Percentiles rank a stretch among this genome's conserved stretches.
Conservation (phyloP, 2,797 vertebrate genomes). For the Danio aesculapii region DNA sequence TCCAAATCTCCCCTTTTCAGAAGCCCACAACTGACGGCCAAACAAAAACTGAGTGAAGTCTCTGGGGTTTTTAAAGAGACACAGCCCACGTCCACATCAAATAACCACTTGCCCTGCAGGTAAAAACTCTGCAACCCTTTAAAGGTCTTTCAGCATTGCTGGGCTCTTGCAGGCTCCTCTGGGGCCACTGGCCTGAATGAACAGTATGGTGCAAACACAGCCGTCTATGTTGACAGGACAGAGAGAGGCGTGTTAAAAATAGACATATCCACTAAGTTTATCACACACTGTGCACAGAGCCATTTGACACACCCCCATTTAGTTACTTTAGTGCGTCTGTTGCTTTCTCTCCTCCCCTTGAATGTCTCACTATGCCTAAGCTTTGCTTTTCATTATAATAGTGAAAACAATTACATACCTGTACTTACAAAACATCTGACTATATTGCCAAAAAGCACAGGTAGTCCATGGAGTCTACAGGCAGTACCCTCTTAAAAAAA, state of each 20-base stretch:
- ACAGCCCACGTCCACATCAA: slow-evolving; percentile 30
- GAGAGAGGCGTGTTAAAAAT: slow-evolving; percentile 88
- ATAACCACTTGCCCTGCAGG: slow-evolving; percentile 19
- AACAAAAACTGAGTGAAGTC: slow-evolving; percentile 46
- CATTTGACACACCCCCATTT: slow-evolving; percentile 84
- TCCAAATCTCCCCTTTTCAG: slow-evolving; percentile 20
- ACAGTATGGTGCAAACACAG: slow-evolving; percentile 69
- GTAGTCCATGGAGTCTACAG: no score
- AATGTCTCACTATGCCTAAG: slow-evolving; percentile 72
- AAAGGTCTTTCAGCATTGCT: slow-evolving; percentile 17
- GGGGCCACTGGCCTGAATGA: slow-evolving; percentile 52
- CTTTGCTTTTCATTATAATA: slow-evolving; percentile 7
- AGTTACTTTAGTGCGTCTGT: slow-evolving; percentile 64
- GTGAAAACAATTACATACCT: neutral
- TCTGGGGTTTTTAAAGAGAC: slow-evolving; percentile 36
- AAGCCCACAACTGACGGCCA: slow-evolving; percentile 12
- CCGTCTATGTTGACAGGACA: slow-evolving; percentile 77
- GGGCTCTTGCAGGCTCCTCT: slow-evolving; percentile 43
- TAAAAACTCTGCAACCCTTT: slow-evolving; percentile 19
- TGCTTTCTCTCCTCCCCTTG: slow-evolving; percentile 20
- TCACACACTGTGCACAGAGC: slow-evolving; percentile 77
- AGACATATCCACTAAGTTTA: slow-evolving; percentile 86
- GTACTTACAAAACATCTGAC: neutral
- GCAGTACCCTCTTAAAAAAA: no score
- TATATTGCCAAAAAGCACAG: neutral